Conservation (phyloP, 2,888 invertebrate genomes). For the Octodonta nipae region DNA sequence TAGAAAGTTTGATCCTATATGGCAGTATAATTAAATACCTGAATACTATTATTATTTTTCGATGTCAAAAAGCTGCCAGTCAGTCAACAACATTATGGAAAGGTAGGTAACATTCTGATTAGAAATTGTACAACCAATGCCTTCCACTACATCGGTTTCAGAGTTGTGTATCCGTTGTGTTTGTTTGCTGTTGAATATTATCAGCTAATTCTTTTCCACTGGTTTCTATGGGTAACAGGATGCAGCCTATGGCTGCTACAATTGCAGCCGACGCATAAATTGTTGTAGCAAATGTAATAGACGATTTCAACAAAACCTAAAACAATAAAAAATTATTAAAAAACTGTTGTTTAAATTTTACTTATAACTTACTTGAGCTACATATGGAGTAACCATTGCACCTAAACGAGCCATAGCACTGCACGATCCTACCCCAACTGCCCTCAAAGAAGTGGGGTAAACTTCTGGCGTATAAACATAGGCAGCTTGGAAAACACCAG, state of each 20-base stretch:
- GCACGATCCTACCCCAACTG: conserved; percentile 85
- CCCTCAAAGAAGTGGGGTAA: conserved; percentile 76
- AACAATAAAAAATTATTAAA: conserved; percentile 6
- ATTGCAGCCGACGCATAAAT: conserved; percentile 67
- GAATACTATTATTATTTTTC: too few relatives aligned
- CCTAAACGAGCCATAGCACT: conserved; percentile 83
- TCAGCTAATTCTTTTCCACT: conserved; percentile 58
- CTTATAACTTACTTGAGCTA: conserved; percentile 62
- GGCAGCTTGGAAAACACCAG: conserved; percentile 88
- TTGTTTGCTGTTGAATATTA: conserved; percentile 31
- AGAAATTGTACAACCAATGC: too few relatives aligned
- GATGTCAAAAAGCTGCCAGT: too few relatives aligned
- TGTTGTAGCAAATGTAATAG: conserved; percentile 56
- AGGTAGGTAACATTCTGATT: too few relatives aligned
- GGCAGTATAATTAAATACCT: too few relatives aligned
- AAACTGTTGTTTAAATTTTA: not conserved
- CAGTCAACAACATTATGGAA: too few relatives aligned
- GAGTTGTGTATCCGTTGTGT: too few relatives aligned
- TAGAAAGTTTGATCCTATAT: too few relatives aligned
- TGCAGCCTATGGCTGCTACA: conserved; percentile 59
- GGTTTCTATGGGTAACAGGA: conserved; percentile 76
- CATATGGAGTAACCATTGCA: conserved; percentile 86
- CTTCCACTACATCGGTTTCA: too few relatives aligned
- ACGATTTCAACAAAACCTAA: conserved; percentile 62
- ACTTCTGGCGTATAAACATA: conserved; percentile 94